A percentile compares a stretch with the other conserved stretches of the same genome.
Evolutionary conservation across 2,888 invertebrate species (phyloP).

Genomic region (Eustalomyia histrio): DNA sequence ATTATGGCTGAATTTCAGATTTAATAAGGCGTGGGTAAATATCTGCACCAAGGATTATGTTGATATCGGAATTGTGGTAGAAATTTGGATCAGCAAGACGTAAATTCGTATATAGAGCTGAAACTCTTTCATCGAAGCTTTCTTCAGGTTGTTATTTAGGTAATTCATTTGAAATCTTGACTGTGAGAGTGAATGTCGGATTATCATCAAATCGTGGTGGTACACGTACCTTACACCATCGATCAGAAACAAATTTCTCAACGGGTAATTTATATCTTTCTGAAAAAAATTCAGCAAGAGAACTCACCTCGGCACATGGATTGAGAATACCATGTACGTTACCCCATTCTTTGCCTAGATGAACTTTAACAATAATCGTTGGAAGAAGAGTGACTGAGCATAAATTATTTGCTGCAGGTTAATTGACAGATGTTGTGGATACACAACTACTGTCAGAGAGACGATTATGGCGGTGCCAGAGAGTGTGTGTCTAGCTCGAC

Average conservation of each 20-base stretch:
- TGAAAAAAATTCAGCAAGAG: not conserved
- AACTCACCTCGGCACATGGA: not conserved
- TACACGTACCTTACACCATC: not conserved
- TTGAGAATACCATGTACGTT: not conserved
- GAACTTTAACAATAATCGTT: not conserved
- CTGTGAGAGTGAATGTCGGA: too few relatives aligned
- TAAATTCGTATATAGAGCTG: not conserved
- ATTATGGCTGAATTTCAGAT: too few relatives aligned
- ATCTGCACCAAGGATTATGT: too few relatives aligned
- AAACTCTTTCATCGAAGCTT: not conserved
- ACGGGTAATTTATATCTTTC: not conserved
- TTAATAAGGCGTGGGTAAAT: too few relatives aligned
- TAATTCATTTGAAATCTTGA: too few relatives aligned
- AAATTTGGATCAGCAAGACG: not conserved
- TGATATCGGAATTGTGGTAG: too few relatives aligned
- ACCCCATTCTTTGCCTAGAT: not conserved
- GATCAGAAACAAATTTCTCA: not conserved
- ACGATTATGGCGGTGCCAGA: too few relatives aligned
- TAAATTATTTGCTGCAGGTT: not conserved
- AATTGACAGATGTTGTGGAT: too few relatives aligned
- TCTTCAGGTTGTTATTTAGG: too few relatives aligned
- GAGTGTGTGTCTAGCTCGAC: too few relatives aligned
- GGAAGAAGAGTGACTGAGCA: not conserved
- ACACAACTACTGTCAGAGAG: too few relatives aligned
- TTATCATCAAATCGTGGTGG: not conserved